A percentile compares a stretch with the other conserved stretches of the same genome.
phyloP scores from a whole-genome alignment of 2,888 invertebrate genomes.

The Drosophila quinaria region DNA sequence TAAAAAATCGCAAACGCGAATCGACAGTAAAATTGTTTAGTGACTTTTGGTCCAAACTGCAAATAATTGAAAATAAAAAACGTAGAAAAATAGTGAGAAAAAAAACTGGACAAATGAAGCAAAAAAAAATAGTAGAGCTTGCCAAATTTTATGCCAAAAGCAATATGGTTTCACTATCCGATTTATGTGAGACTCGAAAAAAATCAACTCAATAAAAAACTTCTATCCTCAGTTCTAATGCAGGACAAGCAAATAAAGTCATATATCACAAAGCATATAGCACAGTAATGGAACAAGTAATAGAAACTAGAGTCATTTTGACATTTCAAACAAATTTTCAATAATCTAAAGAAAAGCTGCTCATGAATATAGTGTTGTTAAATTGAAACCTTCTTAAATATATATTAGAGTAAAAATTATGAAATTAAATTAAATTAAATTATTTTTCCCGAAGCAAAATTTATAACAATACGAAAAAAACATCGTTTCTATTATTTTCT shows the following conservation, averaged over 20 bases:
- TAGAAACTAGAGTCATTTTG: too few relatives aligned
- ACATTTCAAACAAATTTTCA: too few relatives aligned
- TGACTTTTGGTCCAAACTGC: slow-evolving; percentile 56
- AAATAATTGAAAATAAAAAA: slow-evolving; percentile 34
- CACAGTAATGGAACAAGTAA: too few relatives aligned
- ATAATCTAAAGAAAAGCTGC: too few relatives aligned
- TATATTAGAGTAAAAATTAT: too few relatives aligned
- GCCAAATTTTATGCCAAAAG: slow-evolving; percentile 57
- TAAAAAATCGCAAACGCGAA: slow-evolving; percentile 44
- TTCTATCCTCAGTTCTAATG: slow-evolving; percentile 9
- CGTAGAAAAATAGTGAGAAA: too few relatives aligned
- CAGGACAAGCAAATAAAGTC: slow-evolving; percentile 10
- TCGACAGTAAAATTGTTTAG: slow-evolving; percentile 65
- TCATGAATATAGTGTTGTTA: too few relatives aligned
- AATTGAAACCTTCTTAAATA: too few relatives aligned
- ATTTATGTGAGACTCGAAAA: slow-evolving; percentile 24
- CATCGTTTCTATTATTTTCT: too few relatives aligned
- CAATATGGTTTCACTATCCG: slow-evolving; percentile 50
- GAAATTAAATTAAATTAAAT: not conserved
- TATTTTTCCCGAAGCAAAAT: too few relatives aligned
- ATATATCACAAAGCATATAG: not conserved
- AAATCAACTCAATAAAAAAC: slow-evolving; percentile 29
- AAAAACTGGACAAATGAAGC: not conserved
- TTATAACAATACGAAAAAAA: too few relatives aligned
- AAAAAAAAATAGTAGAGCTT: slow-evolving; percentile 13